Conservation (phyloP, 1,140 invertebrate genomes). For the Paramacrobiotus metropolitanus region DNA sequence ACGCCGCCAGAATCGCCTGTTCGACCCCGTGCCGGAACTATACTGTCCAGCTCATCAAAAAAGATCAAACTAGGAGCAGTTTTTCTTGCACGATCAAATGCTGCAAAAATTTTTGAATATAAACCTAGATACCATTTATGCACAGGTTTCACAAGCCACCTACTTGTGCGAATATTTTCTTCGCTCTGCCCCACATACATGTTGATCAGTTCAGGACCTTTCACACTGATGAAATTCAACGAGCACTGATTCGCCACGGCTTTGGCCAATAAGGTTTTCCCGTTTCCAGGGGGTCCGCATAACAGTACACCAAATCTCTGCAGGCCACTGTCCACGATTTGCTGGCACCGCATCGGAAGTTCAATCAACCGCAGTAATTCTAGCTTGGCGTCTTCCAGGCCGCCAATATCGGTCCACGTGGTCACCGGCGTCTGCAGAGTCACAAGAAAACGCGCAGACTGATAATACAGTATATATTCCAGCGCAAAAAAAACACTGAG, state of each 20-base stretch:
- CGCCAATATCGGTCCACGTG: constrained; percentile 88
- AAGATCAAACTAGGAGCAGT: constrained; percentile 96
- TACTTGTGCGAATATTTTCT: constrained; percentile 90
- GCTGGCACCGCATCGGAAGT: constrained; percentile 98
- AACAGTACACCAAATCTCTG: constrained; percentile 99
- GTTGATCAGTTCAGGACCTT: constrained; percentile 90
- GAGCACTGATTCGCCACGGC: constrained; percentile 99
- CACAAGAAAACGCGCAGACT: no score
- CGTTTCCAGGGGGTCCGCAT: constrained; percentile 78
- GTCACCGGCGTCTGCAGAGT: no score
- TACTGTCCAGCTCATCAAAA: constrained; percentile 98
- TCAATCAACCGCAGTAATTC: constrained; percentile 92
- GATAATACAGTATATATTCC: no score
- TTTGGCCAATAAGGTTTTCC: constrained; percentile 94
- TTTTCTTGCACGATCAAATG: constrained; percentile 97
- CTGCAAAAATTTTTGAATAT: no score
- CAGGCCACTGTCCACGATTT: no score
- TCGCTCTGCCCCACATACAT: constrained; percentile 99
- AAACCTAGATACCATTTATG: no score
- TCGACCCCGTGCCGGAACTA: constrained; percentile 92
- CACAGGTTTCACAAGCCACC: no score
- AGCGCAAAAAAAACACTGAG: no score
- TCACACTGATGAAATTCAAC: constrained; percentile 98
- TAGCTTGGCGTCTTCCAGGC: constrained; percentile 80
- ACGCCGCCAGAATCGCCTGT: constrained; percentile 94